A percentile compares a stretch with the other conserved stretches of the same genome.
These are phyloP conservation scores for Latrodectus elegans DNA, from an alignment of 2,888 invertebrate species.

Conservation along the genomic window DNA sequence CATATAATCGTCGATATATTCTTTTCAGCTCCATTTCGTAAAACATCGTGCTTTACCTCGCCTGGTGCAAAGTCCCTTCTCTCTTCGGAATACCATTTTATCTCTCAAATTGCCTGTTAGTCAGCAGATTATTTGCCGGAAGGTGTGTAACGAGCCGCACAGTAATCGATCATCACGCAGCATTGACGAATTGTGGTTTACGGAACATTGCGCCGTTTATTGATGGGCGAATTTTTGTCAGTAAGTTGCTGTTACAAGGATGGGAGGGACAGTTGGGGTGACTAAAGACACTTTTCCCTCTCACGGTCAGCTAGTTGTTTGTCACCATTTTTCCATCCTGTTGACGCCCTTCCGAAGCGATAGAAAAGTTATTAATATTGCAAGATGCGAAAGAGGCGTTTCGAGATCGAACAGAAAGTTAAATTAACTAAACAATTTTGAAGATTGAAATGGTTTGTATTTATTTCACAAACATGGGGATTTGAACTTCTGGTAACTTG, in stretches of 20 bases:
- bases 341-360: too few relatives aligned
- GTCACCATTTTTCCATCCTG: too few relatives aligned
- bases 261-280: too few relatives aligned
- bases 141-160: slow-evolving; percentile 31
- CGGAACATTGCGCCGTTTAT: slow-evolving; percentile 39
- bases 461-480: too few relatives aligned
- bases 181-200: slow-evolving; percentile 59
- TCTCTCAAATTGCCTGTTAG: slow-evolving; percentile 52
- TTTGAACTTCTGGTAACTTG: too few relatives aligned
- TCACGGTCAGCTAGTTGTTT: too few relatives aligned
- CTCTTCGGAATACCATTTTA: slow-evolving; percentile 37
- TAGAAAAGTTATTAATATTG: too few relatives aligned
- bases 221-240: slow-evolving; percentile 34
- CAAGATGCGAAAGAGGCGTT: too few relatives aligned
- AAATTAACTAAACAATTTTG: too few relatives aligned
- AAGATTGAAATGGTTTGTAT: too few relatives aligned
- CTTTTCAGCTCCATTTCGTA: slow-evolving; percentile 39
- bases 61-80: background rate
- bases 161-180: slow-evolving; percentile 49
- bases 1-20: slow-evolving; percentile 32
- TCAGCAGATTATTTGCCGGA: slow-evolving; percentile 60
- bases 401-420: too few relatives aligned
- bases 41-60: slow-evolving; percentile 19
- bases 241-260: background rate
- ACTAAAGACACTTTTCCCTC: too few relatives aligned